A percentile compares a stretch with the other conserved stretches of the same genome.
These are phyloP conservation scores for Apamea sordens DNA, from an alignment of 2,888 invertebrate genomes.

Conservation along the genomic window DNA sequence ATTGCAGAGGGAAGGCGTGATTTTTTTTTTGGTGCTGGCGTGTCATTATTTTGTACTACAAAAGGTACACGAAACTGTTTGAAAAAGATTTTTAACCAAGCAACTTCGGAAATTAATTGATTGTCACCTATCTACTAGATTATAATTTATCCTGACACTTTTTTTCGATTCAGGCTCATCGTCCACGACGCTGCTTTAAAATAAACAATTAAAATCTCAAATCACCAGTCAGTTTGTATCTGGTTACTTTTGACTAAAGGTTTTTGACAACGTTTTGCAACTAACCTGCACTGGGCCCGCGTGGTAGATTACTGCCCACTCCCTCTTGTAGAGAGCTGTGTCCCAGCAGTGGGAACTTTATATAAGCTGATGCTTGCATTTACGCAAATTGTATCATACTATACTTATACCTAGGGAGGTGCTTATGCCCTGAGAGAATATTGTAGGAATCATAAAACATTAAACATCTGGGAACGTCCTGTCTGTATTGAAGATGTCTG, in stretches of 20 bases:
- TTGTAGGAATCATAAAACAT: conserved; percentile 3
- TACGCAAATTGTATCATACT: not conserved
- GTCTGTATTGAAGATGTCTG: conserved; percentile 46
- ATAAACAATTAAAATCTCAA: not conserved
- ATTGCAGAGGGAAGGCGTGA: not conserved
- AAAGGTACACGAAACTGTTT: not conserved
- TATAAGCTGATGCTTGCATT: not conserved
- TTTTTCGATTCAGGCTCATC: not conserved
- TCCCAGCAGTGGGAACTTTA: not conserved
- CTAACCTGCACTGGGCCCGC: not conserved
- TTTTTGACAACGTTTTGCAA: not conserved
- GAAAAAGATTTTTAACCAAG: too few species aligned
- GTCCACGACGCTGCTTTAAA: not conserved
- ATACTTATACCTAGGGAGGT: not conserved
- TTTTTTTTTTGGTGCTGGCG: not conserved
- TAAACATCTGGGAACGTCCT: conserved; percentile 29
- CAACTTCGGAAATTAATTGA: not conserved
- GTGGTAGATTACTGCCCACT: not conserved
- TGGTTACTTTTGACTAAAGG: not conserved
- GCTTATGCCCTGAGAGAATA: not conserved
- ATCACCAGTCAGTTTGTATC: not conserved
- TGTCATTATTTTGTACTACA: not conserved
- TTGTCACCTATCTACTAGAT: not conserved
- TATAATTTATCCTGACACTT: not conserved
- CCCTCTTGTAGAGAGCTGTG: not conserved